Evolutionary conservation across 2,888 invertebrate species (phyloP).

Genomic region (Keiferia lycopersicella): DNA sequence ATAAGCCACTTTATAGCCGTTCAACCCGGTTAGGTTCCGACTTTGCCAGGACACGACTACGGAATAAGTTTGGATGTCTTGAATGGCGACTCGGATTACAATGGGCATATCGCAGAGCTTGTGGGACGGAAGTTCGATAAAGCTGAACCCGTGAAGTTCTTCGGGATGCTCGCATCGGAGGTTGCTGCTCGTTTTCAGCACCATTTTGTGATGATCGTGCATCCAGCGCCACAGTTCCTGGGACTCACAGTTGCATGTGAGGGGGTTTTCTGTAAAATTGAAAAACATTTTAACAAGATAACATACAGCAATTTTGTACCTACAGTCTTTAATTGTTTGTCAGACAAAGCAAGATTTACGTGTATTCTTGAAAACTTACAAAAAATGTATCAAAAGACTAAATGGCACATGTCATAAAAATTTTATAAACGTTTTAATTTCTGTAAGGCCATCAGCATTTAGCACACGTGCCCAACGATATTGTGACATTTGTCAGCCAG

Average conservation of each 20-base stretch:
- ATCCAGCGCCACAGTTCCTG: conserved; percentile 97
- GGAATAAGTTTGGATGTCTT: conserved; percentile 93
- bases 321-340: too few species aligned
- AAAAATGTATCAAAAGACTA: too few species aligned
- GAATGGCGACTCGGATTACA: conserved; percentile 91
- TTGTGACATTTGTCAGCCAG: not conserved
- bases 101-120: conserved; percentile 92
- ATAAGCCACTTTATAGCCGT: conserved; percentile 92
- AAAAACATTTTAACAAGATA: too few species aligned
- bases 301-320: too few species aligned
- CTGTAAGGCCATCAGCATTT: too few species aligned
- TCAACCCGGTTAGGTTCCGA: conserved; percentile 91
- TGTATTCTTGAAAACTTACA: too few species aligned
- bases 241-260: conserved; percentile 94
- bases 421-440: too few species aligned
- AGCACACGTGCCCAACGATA: too few species aligned
- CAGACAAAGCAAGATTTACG: too few species aligned
- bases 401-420: too few species aligned
- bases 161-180: conserved; percentile 92
- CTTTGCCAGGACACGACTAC: conserved; percentile 95
- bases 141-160: conserved; percentile 87
- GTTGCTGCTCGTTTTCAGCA: conserved; percentile 80
- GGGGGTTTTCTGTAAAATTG: conserved; percentile 87
- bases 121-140: conserved; percentile 89
- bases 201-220: conserved; percentile 90